phyloP scores from a whole-genome alignment of 1,140 invertebrate genomes.

The Lucilia cuprina region DNA sequence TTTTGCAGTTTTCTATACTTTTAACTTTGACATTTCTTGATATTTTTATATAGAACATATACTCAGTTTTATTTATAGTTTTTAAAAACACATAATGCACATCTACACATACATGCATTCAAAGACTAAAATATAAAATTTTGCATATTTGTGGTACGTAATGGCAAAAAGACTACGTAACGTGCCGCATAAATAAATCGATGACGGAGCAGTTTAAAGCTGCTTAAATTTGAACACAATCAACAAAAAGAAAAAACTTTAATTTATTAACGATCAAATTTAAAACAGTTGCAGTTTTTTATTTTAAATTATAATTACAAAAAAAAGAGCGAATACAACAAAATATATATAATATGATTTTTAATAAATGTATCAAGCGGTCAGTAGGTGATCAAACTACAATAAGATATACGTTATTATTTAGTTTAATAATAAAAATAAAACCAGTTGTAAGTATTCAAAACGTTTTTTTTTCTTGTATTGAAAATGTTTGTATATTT shows the following conservation, averaged over 20 bases:
- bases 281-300: neutral
- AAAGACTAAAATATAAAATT: no score
- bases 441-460: neutral
- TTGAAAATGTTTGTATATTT: no score
- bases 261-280: neutral
- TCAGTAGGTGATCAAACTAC: slow-evolving; percentile 6
- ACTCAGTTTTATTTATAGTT: neutral
- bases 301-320: neutral
- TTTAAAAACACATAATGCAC: neutral
- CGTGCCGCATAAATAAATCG: neutral
- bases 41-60: no score
- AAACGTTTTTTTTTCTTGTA: neutral
- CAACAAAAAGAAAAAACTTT: neutral
- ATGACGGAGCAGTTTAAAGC: neutral
- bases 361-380: neutral
- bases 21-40: neutral
- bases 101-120: neutral
- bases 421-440: neutral
- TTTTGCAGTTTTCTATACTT: neutral
- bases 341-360: neutral
- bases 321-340: neutral
- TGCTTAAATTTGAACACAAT: neutral
- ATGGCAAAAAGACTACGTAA: no score
- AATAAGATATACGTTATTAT: neutral
- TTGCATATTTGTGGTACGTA: no score